Evolutionary conservation across 2,888 invertebrate genomes (phyloP).

Genomic region (Anthophora plumipes): DNA sequence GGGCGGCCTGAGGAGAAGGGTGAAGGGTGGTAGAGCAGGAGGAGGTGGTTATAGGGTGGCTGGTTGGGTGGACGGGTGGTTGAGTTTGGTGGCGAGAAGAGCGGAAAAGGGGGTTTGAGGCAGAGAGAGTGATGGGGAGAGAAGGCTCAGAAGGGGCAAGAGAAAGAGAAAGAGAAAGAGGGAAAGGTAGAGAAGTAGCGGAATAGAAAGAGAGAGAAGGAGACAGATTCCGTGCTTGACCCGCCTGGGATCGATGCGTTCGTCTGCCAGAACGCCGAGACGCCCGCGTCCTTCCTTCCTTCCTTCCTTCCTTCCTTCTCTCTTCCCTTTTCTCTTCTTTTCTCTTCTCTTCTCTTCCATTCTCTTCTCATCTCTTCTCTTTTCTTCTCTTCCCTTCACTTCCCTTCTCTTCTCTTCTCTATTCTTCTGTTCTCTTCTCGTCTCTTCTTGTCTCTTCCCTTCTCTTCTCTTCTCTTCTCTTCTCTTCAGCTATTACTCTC

Average conservation of each 20-base stretch:
- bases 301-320: slow-evolving; percentile 63
- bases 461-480: too few species aligned
- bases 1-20: slow-evolving; percentile 68
- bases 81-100: slow-evolving; percentile 67
- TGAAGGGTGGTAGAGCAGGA: slow-evolving; percentile 42
- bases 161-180: slow-evolving; percentile 63
- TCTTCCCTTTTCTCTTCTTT: slow-evolving; percentile 58
- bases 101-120: slow-evolving; percentile 58
- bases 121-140: slow-evolving; percentile 67
- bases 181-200: slow-evolving; percentile 48
- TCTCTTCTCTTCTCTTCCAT: slow-evolving; percentile 61
- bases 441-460: too few species aligned
- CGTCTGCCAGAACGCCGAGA: slow-evolving; percentile 84
- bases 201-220: slow-evolving; percentile 67
- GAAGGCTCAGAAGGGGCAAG: slow-evolving; percentile 63
- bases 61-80: slow-evolving; percentile 55
- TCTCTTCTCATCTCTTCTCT: slow-evolving; percentile 50
- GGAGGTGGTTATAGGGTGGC: slow-evolving; percentile 45
- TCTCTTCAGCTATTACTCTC: slow-evolving; percentile 50
- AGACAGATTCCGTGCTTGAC: slow-evolving; percentile 84
- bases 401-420: slow-evolving; percentile 60
- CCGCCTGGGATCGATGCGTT: slow-evolving; percentile 85
- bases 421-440: too few species aligned
- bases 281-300: slow-evolving; percentile 82
- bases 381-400: slow-evolving; percentile 78